Evolutionary conservation across 2,888 invertebrate genomes (phyloP), one percentile per base, ranked within the genome.

Genomic region (Sepioteuthis lessoniana): DNA sequence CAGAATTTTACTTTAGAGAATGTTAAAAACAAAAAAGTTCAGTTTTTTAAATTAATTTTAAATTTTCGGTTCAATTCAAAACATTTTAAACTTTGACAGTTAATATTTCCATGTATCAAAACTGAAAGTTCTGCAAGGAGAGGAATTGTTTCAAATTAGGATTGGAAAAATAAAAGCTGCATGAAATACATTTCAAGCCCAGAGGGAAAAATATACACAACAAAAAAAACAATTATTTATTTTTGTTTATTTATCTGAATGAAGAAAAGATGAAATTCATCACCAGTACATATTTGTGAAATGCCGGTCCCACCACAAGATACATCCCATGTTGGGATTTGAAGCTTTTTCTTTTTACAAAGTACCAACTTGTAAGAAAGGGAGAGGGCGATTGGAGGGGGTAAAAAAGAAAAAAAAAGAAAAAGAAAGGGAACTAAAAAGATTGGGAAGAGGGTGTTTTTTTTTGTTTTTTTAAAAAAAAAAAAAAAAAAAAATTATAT

Each of bases 231-330:
- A 76, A 60, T 60, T 19, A 76, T n/a, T 76, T 25, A n/a, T 76
- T 76, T 76, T 76, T 76, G 76, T 91, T 92, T 92, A 46, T 46
- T 91, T 92, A 92, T 46, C 47, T 92, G 91, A 92, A 92, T 92
- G 91, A 92, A 92, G 91, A 92, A 92, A 92, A 92, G 91, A 92
- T 42, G 91, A 42, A 92, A 42, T 38, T 92, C 91, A 92, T 92
- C 91, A 38, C 91, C 91, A 92, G 91, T 92, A 92, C 91, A 91
- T 13, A 91, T 46, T 46, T 42, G 42, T 42, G 47, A 91, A 92
- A 92, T 92, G 42, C 91, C 47, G 91, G 42, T 47, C 91, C 91
- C 91, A 92, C 91, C 47, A 90, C 37, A 42, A 91, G 37, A 38
- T 38, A 38, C 38, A 31, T 42, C 47, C 42, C 42, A 92, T 35